A percentile compares a stretch with the other conserved stretches of the same genome.
These are phyloP conservation scores for Prunella himalayana DNA, from an alignment of 2,113 vertebrate species.

Conservation along the genomic window DNA sequence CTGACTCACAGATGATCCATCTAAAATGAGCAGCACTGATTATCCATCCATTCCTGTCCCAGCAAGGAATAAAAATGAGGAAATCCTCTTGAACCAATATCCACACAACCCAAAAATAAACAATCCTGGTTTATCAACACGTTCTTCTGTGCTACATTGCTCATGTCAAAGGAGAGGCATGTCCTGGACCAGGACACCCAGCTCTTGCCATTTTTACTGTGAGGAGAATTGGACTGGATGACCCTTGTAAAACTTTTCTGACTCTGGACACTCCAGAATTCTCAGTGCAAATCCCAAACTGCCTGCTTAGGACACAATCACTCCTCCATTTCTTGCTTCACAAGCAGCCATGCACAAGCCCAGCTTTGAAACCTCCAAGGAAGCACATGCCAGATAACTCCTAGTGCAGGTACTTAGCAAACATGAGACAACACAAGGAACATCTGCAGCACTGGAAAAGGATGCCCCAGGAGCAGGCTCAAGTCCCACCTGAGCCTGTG, in stretches of 20 bases:
- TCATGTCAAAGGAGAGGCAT: not conserved
- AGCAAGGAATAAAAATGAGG: not conserved
- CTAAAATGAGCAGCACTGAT: fast-evolving
- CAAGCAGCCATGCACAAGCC: not conserved
- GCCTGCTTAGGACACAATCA: not conserved
- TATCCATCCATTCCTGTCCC: not conserved
- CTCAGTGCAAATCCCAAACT: not conserved
- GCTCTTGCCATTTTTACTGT: not conserved
- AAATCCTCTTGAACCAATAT: not conserved
- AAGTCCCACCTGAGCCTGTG: not conserved
- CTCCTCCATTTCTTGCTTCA: not conserved
- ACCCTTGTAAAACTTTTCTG: not conserved
- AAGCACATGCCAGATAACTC: not conserved
- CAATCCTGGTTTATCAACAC: not conserved
- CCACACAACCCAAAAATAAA: not conserved
- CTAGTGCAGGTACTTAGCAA: not conserved
- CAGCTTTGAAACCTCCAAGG: not conserved
- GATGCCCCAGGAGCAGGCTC: not conserved
- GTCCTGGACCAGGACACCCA: not conserved
- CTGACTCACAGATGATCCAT: not conserved
- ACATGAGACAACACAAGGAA: too few relatives aligned
- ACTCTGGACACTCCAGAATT: not conserved
- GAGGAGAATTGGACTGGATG: not conserved
- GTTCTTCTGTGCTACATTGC: not conserved
- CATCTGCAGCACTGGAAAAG: not conserved